phyloP scores from a whole-genome alignment of 2,113 vertebrate genomes.

The Nipponia nippon region DNA sequence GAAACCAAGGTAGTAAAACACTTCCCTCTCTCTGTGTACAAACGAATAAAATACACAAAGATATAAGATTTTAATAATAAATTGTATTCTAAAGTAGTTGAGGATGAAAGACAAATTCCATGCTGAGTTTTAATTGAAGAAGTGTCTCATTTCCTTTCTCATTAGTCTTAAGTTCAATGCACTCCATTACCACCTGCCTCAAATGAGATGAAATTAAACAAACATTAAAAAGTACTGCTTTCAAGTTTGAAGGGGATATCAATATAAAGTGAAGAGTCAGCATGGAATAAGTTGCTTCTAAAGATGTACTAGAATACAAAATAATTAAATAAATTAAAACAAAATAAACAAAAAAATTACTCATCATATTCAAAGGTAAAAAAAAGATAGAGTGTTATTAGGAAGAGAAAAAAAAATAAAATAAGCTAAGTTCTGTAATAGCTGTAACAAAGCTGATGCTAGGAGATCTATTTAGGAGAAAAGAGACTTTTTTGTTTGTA shows the following conservation, averaged over 20 bases:
- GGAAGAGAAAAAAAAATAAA: not conserved
- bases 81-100: not conserved
- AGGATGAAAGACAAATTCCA: not conserved
- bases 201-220: not conserved
- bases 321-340: not conserved
- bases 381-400: not conserved
- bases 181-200: not conserved
- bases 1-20: not conserved
- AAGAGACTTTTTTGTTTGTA: not conserved
- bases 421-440: not conserved
- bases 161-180: not conserved
- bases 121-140: not conserved
- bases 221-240: not conserved
- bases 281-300: not conserved
- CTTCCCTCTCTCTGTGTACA: not conserved
- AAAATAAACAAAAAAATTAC: not conserved
- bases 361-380: not conserved
- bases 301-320: not conserved
- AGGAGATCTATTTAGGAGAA: not conserved
- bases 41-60: not conserved
- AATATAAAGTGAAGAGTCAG: not conserved
- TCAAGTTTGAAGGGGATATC: not conserved
- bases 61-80: not conserved
- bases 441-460: not conserved
- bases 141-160: not conserved